A percentile compares a stretch with the other conserved stretches of the same genome.
Conservation (phyloP, 2,888 invertebrate species). For the Drosophila neotestacea region DNA sequence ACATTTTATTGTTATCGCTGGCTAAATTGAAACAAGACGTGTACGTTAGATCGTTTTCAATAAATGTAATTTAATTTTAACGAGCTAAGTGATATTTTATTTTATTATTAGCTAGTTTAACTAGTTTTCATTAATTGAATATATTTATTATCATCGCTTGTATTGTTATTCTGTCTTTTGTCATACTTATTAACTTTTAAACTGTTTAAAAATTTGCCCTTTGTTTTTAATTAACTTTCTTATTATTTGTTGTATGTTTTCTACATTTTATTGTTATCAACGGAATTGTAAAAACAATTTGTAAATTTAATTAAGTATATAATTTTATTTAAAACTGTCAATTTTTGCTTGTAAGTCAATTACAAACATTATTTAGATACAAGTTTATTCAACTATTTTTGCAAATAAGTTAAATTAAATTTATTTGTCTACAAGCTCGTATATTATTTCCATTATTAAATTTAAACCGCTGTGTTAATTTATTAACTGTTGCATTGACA, state of each 20-base stretch:
- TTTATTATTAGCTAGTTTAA: background rate
- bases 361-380: background rate
- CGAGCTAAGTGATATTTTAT: background rate
- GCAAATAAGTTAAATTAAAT: background rate
- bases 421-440: background rate
- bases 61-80: background rate
- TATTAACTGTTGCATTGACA: conserved; percentile 21
- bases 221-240: too few relatives aligned
- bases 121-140: too few relatives aligned
- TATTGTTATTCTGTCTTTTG: too few relatives aligned
- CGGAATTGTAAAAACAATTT: background rate
- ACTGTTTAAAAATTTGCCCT: too few relatives aligned
- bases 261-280: too few relatives aligned
- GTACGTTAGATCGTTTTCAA: background rate
- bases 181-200: too few relatives aligned
- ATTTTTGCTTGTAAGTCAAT: background rate
- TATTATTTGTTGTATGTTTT: too few relatives aligned
- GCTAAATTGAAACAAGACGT: background rate
- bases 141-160: too few relatives aligned
- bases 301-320: background rate
- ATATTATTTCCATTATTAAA: background rate
- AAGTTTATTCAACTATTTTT: background rate
- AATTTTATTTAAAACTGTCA: background rate
- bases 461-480: conserved; percentile 4
- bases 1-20: background rate